Conservation (phyloP, 2,797 vertebrate genomes). For the Anomalospiza imberbis region DNA sequence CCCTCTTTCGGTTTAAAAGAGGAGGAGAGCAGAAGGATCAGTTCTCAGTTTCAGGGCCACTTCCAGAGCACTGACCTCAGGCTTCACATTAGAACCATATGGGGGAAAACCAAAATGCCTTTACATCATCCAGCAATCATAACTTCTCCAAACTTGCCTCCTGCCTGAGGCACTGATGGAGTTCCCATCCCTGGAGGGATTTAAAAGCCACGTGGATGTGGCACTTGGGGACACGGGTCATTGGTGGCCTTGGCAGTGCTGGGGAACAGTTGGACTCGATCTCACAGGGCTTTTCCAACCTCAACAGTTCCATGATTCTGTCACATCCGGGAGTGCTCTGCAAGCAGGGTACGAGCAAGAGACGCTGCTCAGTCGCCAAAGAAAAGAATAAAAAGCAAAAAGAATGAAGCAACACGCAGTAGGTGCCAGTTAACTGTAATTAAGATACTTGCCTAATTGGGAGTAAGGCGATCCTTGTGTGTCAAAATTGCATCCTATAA, state of each 20-base stretch:
- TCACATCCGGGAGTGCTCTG: neutral
- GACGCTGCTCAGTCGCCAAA: neutral
- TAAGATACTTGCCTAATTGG: constrained; percentile 80
- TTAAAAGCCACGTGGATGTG: neutral
- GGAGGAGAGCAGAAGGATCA: neutral
- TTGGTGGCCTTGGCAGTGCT: neutral
- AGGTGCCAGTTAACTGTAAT: neutral
- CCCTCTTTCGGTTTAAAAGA: neutral
- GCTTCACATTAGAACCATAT: neutral
- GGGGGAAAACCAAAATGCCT: neutral
- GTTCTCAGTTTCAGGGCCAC: neutral
- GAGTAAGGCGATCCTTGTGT: constrained; percentile 77
- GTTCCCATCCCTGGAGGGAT: neutral
- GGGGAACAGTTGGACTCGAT: fast-evolving
- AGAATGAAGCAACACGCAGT: neutral
- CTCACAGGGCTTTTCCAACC: neutral
- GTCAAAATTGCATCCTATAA: constrained; percentile 80
- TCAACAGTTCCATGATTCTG: neutral
- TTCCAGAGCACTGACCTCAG: neutral
- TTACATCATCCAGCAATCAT: neutral
- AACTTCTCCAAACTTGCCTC: neutral
- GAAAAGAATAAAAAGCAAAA: constrained; percentile 1
- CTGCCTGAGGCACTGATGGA: neutral
- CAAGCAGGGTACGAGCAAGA: neutral
- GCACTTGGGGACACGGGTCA: neutral